Evolutionary conservation across 1,140 invertebrate species (phyloP), one percentile per base, ranked within the genome.

Genomic region (Procambarus virginalis): DNA sequence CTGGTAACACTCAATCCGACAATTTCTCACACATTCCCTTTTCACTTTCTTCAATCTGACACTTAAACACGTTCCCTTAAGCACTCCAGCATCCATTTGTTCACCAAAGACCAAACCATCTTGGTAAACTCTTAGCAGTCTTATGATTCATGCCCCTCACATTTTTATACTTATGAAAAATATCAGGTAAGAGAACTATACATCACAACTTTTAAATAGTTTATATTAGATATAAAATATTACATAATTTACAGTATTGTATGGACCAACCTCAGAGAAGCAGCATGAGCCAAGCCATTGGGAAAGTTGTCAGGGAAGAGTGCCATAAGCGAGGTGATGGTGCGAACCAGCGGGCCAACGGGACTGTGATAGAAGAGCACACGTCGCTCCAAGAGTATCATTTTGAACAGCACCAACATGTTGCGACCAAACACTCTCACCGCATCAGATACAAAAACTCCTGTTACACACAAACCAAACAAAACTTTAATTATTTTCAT

Each of bases 361-460:
- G 98, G 98, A 20, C 98, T 97, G 87, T 98, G 97, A 94, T 97
- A 98, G 93, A 99, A 98, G 84, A 99, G 95, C 77, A 99, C 96
- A 93, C 96, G 97, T 93, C 96, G 96, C 93, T 99, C 98, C 77
- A 99, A 94, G 68, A 99, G 94, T 46, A 99, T 93, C 51, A 99
- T 94, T 95, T 99, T 99, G 93, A 99, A 99, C 14, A 99, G 94
- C 78, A 99, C 94, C 60, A 99, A 94, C 64, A 97, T 96, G 95
- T 99, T 99, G 93, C 99, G 98, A 90, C 96, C 96, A 95, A 98
- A 99, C 91, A 96, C 95, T 91, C 97, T 94, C 77, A 99, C 96
- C 90, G 99, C 95, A 93, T 98, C 96, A 93, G 96, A 94, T 9
- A 96, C 95, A 46, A 97, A 97, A 90, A 98, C 95, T 92, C 97